These are phyloP conservation scores for Manis javanica DNA, from an alignment of 2,797 vertebrate genomes.

Conservation along the genomic window DNA sequence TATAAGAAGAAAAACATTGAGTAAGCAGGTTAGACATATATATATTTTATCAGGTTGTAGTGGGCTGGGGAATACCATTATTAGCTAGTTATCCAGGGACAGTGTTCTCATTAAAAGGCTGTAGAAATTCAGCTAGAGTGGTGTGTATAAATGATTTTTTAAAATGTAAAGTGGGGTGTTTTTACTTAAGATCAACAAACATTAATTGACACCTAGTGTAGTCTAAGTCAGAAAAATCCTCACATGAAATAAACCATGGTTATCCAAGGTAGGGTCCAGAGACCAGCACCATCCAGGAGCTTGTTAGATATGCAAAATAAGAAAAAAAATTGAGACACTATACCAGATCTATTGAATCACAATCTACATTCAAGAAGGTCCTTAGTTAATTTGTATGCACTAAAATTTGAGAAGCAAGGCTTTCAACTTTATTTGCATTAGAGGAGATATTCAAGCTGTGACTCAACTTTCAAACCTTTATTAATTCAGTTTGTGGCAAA, in stretches of 20 bases:
- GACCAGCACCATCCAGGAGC: background rate
- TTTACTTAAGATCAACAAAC: conserved; percentile 51
- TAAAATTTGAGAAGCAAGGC: conserved; percentile 7
- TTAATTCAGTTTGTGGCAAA: conserved; percentile 48
- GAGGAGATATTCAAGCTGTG: conserved; percentile 28
- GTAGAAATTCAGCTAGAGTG: background rate
- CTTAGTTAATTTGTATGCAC: background rate
- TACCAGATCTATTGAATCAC: background rate
- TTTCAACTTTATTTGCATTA: conserved; percentile 18
- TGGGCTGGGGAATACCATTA: background rate
- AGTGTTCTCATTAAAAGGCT: conserved; percentile 13
- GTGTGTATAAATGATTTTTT: conserved; percentile 4
- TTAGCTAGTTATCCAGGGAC: background rate
- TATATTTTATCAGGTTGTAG: background rate
- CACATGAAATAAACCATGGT: background rate
- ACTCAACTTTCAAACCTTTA: conserved; percentile 37
- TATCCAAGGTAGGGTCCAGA: background rate
- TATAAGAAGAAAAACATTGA: background rate
- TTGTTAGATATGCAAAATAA: background rate
- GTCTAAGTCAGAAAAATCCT: conserved; percentile 47
- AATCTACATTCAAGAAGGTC: background rate
- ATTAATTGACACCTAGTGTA: background rate
- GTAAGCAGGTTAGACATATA: background rate
- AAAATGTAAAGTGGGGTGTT: background rate
- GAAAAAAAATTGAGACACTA: background rate